Evolutionary conservation across 2,888 invertebrate species (phyloP).

Genomic region (Frankliniella intonsa): DNA sequence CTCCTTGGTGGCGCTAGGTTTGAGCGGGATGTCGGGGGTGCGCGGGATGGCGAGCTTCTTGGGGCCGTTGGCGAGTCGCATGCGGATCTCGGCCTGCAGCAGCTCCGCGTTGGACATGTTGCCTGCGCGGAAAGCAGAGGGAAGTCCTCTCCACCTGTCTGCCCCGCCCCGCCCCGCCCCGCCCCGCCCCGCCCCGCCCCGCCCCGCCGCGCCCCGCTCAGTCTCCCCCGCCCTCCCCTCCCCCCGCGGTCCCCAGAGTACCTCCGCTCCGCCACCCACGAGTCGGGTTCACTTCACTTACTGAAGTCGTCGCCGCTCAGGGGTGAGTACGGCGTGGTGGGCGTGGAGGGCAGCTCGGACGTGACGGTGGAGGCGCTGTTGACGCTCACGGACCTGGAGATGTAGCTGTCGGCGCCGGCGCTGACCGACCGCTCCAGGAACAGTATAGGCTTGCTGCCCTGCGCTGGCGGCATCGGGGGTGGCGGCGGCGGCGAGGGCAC

Average conservation of each 20-base stretch:
- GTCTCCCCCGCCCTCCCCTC: not conserved
- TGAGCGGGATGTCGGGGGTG: slow-evolving; percentile 7
- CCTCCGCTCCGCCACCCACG: no score
- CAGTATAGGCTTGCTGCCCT: not conserved
- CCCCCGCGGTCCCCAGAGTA: not conserved
- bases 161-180: not conserved
- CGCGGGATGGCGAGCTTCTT: not conserved
- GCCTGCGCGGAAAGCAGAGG: not conserved
- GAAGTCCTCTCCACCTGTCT: not conserved
- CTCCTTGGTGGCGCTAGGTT: not conserved
- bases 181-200: not conserved
- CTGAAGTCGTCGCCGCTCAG: not conserved
- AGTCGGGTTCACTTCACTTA: no score
- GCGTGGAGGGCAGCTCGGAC: not conserved
- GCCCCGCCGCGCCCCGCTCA: not conserved
- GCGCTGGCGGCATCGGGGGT: not conserved
- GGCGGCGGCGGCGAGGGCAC: not conserved
- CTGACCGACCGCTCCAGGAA: not conserved
- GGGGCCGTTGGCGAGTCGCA: not conserved
- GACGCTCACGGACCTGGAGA: not conserved
- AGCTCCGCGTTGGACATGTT: not conserved
- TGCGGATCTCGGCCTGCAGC: not conserved
- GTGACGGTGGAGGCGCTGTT: not conserved
- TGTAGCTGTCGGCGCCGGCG: not conserved
- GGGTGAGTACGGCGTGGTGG: not conserved